Conservation (phyloP, 2,888 invertebrate genomes). For the Hipparchia sbordonii region DNA sequence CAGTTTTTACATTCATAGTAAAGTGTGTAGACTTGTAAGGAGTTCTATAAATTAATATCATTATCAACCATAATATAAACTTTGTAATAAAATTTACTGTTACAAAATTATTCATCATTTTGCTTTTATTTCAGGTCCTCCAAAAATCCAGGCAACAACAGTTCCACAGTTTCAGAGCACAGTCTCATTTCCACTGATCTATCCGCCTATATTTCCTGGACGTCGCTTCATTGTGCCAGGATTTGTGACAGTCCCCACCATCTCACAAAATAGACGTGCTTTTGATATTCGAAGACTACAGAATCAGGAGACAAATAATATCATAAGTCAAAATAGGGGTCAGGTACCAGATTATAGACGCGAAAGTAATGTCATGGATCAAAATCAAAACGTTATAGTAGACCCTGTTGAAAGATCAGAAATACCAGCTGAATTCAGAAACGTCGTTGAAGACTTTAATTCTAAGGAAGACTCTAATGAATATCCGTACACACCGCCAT, state of each 20-base stretch:
- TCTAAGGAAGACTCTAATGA: slow-evolving; percentile 9
- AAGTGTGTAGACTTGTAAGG: too few relatives aligned
- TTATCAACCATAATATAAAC: too few relatives aligned
- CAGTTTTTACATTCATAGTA: too few relatives aligned
- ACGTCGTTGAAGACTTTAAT: background rate
- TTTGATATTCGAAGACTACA: slow-evolving; percentile 9
- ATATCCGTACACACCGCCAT: slow-evolving; percentile 17
- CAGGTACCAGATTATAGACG: background rate
- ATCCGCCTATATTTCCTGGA: background rate
- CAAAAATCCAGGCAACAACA: background rate
- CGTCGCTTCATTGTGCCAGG: slow-evolving; percentile 1
- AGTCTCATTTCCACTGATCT: background rate
- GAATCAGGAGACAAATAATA: slow-evolving; percentile 7
- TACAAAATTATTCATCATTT: background rate
- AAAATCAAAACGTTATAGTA: background rate
- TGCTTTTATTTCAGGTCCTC: slow-evolving; percentile 3
- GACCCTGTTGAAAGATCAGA: background rate
- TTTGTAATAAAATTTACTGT: too few relatives aligned
- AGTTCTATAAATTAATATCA: too few relatives aligned
- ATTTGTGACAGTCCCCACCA: background rate
- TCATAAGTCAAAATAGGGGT: background rate
- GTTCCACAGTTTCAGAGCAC: background rate
- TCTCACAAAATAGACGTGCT: background rate
- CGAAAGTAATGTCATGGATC: background rate
- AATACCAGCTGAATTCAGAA: background rate